Evolutionary conservation across 1,140 invertebrate genomes (phyloP), one percentile per base, ranked within the genome.

Genomic region (Telenomus remus): DNA sequence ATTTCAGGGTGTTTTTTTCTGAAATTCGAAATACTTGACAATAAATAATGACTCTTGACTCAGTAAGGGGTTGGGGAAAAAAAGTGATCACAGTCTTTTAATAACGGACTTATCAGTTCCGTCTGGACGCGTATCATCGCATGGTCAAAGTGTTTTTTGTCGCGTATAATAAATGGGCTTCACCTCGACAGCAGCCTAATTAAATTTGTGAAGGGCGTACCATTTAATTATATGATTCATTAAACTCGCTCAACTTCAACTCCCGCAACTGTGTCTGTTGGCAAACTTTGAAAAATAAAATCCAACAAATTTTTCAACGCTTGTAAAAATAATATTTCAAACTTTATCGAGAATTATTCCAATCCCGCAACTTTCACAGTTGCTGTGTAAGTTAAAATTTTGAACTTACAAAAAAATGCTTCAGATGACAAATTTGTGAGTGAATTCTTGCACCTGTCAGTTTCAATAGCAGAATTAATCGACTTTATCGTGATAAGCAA

Each of bases 181-280:
- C 7, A 27, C 35, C 37, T 57, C 64, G 60, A 65, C 70, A 61
- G 65, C 11, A 61, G 59, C 55, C 57, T 78, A 78, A 78, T 78
- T 78, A 73, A 78, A 78, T 78, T 78, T 65, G 44, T 51, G 11
- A 60, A 70, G 44, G 49, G 19, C 37, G 50, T 42, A 8, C 47
- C 34, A 60, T 65, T 56, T 73, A 78, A 78, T 78, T 70, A 70
- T 51, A 65, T 70, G 76, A 78, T 78, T 78, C 76, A 78, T 78
- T 59, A 50, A 53, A 34, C 70, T 73, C 54, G 64, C 66, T 73
- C 53, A 51, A 60, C 57, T 59, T 57, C 14, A 35, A 56, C 68
- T 54, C 65, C 9, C 14, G 42, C 14, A 48, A 55, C 57, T 61
- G 47, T 27, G 14, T 51, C 15, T 16, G 12, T 9, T 2, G 37